Evolutionary conservation across 2,888 invertebrate species (phyloP), one percentile per base, ranked within the genome.

Genomic region (Onchidella celtica): DNA sequence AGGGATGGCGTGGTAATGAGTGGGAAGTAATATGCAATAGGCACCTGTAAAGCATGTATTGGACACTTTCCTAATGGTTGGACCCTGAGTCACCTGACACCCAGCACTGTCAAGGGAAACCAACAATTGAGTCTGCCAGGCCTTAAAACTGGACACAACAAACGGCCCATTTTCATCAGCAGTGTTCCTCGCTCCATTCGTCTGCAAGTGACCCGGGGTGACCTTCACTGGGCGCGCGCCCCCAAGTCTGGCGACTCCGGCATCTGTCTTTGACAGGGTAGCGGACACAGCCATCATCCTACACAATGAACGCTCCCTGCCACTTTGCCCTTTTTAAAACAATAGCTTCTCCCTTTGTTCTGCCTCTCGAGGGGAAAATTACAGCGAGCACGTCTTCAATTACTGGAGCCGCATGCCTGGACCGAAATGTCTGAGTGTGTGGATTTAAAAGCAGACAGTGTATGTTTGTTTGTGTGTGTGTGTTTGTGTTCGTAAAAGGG

Each of bases 191-290:
- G 9, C 24, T 61, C 63, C 4, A 9, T 61, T n/a, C 27, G 63
- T 61, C 63, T 61, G n/a, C 63, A 9, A 6, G 9, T 27, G n/a
- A 47, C 47, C 47, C 47, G 47, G n/a, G 17, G 47, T 47, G 47
- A 47, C 47, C 47, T 47, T 17, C 17, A 6, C 6, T 47, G 47
- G 17, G 9, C 47, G 47, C 47, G 29, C 47, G 40, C 29, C 38
- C 24, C 40, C 14, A 69, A 47, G 27, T 11, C 47, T 1, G 40
- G 27, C 47, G 9, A 40, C 29, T 47, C 47, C 29, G 69, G 29
- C 69, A 69, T 69, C 47, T 69, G 69, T 69, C 47, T 47, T 40
- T 69, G 69, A 69, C 69, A 69, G 21, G n/a, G 24, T 11, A 24
- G 40, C 69, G 47, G 69, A 47, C 69, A 24, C 17, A 47, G 2